phyloP scores from a whole-genome alignment of 92 coral and sea anemone species.

The Chrysogorgia sp. region DNA sequence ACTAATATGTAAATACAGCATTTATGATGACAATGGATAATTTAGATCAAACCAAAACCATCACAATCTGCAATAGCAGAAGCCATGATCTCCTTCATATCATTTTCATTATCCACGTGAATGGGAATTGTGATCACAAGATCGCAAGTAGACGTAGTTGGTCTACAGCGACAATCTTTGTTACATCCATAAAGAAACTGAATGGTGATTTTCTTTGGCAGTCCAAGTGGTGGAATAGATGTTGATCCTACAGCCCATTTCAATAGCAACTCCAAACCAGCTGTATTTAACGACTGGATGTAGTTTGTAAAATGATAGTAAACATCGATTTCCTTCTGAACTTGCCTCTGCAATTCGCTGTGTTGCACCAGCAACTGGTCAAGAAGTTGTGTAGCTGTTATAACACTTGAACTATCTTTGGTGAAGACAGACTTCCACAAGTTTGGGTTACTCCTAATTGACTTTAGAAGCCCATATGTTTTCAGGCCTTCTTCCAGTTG shows the following conservation, averaged over 20 bases:
- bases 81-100: slow-evolving; percentile 55
- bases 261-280: slow-evolving; percentile 45
- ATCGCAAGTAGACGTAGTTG: slow-evolving; percentile 64
- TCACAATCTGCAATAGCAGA: slow-evolving; percentile 59
- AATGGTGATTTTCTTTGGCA: slow-evolving; percentile 53
- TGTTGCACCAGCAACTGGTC: slow-evolving; percentile 49
- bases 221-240: slow-evolving; percentile 59
- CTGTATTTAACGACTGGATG: slow-evolving; percentile 41
- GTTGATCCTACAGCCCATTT: slow-evolving; percentile 60
- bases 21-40: not conserved
- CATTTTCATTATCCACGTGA: slow-evolving; percentile 54
- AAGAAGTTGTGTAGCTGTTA: slow-evolving; percentile 56
- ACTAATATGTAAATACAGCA: too few species aligned
- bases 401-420: slow-evolving; percentile 32
- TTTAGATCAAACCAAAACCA: slow-evolving; percentile 56
- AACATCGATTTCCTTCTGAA: slow-evolving; percentile 47
- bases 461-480: slow-evolving; percentile 57
- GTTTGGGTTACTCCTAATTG: slow-evolving; percentile 43
- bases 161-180: slow-evolving; percentile 54
- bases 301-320: slow-evolving; percentile 45
- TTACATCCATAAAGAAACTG: slow-evolving; percentile 59
- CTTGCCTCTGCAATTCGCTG: slow-evolving; percentile 53
- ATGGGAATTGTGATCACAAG: slow-evolving; percentile 50
- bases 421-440: slow-evolving; percentile 59
- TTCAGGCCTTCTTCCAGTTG: slow-evolving; percentile 61